A percentile compares a stretch with the other conserved stretches of the same genome.
phyloP scores from a whole-genome alignment of 2,113 vertebrate genomes.

The Tragelaphus scriptus region DNA sequence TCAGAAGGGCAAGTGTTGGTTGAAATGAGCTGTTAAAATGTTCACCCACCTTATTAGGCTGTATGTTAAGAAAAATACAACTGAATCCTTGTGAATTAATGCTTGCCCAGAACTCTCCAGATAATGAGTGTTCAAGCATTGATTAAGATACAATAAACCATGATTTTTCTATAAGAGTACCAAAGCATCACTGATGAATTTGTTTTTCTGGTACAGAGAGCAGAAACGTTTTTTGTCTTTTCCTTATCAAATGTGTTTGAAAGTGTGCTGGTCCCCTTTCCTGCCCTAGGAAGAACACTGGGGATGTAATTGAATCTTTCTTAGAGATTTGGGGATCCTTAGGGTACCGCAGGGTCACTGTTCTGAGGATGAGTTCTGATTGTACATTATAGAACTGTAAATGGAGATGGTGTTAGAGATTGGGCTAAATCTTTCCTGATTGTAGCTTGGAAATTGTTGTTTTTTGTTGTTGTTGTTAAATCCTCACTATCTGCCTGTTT shows the following conservation, averaged over 20 bases:
- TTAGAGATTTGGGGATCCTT: background rate
- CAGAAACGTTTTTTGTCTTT: background rate
- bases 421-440: slow-evolving; percentile 1
- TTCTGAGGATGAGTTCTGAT: slow-evolving; percentile 36
- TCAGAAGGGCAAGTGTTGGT: background rate
- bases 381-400: slow-evolving; percentile 17
- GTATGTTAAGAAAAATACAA: background rate
- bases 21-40: slow-evolving; percentile 38
- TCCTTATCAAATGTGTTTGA: background rate
- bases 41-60: background rate
- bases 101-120: background rate
- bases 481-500: background rate
- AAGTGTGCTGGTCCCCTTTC: background rate
- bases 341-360: background rate
- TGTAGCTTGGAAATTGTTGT: background rate
- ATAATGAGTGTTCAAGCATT: background rate
- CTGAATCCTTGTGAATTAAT: slow-evolving; percentile 3
- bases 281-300: background rate
- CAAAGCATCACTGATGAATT: background rate
- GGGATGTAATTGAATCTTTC: slow-evolving; percentile 31
- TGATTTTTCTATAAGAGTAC: slow-evolving; percentile 25
- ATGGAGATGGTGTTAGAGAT: background rate
- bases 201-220: slow-evolving; percentile 18
- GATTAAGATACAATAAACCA: background rate
- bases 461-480: background rate